These are phyloP conservation scores for Allygus modestus DNA, from an alignment of 2,888 invertebrate genomes.

Conservation along the genomic window DNA sequence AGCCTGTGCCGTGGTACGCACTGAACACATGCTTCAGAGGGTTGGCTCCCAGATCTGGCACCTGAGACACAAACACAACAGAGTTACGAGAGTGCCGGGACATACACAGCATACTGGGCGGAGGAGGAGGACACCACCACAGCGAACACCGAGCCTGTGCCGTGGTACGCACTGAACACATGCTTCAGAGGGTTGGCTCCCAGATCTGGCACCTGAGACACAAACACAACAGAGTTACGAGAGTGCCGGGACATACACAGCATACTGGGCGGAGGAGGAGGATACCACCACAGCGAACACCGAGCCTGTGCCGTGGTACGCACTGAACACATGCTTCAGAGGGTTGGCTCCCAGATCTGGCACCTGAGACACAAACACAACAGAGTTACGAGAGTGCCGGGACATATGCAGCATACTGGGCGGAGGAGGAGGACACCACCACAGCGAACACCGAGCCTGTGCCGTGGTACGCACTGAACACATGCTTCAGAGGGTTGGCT, in stretches of 20 bases:
- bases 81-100: constrained; percentile 82
- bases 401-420: constrained; percentile 80
- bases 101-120: constrained; percentile 79
- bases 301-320: constrained; percentile 81
- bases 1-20: constrained; percentile 81
- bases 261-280: constrained; percentile 72
- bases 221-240: constrained; percentile 80
- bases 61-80: constrained; percentile 75
- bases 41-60: constrained; percentile 70
- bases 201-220: constrained; percentile 72
- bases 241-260: constrained; percentile 83
- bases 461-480: constrained; percentile 80
- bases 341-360: constrained; percentile 70
- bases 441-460: constrained; percentile 80
- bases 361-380: constrained; percentile 71
- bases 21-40: constrained; percentile 77
- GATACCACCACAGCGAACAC: constrained; percentile 79
- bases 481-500: constrained; percentile 74
- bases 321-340: constrained; percentile 77
- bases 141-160: constrained; percentile 80
- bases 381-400: constrained; percentile 84
- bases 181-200: constrained; percentile 74
- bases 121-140: constrained; percentile 75
- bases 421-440: constrained; percentile 74
- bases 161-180: constrained; percentile 79